Base-by-base conservation (phyloP, 2,888 invertebrate genomes). In the Temnothorax unifasciatus region DNA sequence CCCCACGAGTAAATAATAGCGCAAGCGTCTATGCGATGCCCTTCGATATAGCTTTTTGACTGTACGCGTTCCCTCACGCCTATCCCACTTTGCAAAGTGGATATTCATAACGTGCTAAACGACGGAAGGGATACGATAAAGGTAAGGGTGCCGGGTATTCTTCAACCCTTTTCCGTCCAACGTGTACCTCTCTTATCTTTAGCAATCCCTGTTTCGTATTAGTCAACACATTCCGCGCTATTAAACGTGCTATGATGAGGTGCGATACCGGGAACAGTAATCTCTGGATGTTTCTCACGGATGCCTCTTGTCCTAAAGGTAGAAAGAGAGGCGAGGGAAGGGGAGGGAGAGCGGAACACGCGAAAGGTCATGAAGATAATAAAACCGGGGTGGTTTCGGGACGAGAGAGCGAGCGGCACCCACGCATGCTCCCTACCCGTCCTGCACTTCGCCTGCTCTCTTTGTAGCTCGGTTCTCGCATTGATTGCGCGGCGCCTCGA, bases 361-460 rank as follows among this genome's bases (percentile, higher is more conserved):
- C 44, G 75, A 84, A 85, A 86, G 88, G 87, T 87, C 88, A 76
- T 61, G 47, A 71, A 59, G 79, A 84, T 85, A 82, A 75, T 77
- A 87, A 89, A 89, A 77, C 44, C 29, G 41, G 66, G 54, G 44
- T 63, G 69, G 73, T 82, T 85, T 87, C 63, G 47, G 82, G 8
- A 13, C 15, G 69, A 21, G 57, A 63, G 81, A 54, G 41, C 61
- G 79, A 66, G 81, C 61, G 74, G 76, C 44, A 73, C 75, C 66
- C 75, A 79, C 84, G 85, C 86, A 76, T 87, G 83, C 83, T 81
- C 83, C 1, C 57, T 83, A 68, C 76, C 41, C 52, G 47, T 76
- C 8, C 69, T 21, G 69, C 74, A 52, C 68, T 38, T 61, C 69
- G 77, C 74, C 81, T 71, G 69, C 68, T 82, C 57, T 63, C 82